Evolutionary conservation across 2,113 vertebrate species (phyloP).

Genomic region (Malurus cyaneus): DNA sequence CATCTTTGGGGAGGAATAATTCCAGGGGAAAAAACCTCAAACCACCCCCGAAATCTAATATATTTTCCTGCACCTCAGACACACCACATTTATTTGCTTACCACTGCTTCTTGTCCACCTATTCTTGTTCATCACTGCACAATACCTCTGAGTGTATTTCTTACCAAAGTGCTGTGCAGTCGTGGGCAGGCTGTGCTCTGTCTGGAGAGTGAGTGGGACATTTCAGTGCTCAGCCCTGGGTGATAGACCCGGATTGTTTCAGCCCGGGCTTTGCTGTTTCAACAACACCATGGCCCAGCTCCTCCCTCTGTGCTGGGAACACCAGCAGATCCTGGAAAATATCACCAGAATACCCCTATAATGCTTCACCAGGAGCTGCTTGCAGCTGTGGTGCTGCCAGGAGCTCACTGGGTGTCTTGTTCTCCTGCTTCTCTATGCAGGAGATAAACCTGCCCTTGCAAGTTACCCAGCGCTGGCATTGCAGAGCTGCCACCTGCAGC

Average conservation of each 20-base stretch:
- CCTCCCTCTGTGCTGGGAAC: neutral
- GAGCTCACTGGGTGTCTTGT: neutral
- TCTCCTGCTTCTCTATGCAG: rapidly evolving
- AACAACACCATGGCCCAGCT: neutral
- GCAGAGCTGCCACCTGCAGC: neutral
- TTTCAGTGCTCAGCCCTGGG: neutral
- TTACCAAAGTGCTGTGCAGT: neutral
- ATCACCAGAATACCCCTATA: neutral
- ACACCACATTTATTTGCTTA: neutral
- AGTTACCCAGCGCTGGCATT: neutral
- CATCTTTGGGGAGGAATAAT: neutral
- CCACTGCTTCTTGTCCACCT: neutral
- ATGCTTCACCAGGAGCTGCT: neutral
- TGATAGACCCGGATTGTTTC: neutral
- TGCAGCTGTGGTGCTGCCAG: neutral
- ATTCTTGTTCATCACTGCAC: neutral
- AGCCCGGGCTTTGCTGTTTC: neutral
- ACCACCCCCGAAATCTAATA: neutral
- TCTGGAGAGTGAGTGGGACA: neutral
- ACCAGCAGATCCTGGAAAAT: neutral
- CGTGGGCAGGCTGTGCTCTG: neutral
- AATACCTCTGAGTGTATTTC: neutral
- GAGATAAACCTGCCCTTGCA: neutral
- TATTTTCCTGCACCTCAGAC: neutral
- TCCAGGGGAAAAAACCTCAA: rapidly evolving